Base-by-base conservation (phyloP, 2,797 vertebrate genomes). In the Enteromius mattozi region DNA sequence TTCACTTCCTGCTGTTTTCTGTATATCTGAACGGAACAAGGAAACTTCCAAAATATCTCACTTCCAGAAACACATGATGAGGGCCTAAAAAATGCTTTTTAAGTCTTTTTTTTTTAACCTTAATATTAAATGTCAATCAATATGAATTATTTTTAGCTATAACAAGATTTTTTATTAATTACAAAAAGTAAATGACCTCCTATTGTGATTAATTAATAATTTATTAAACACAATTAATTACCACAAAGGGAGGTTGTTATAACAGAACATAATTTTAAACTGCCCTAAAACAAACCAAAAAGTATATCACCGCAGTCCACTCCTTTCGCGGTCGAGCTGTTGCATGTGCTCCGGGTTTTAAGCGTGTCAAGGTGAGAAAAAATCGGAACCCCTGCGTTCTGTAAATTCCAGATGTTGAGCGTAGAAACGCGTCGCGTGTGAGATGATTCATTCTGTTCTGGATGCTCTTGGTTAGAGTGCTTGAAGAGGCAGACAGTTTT, bases 1-100 rank as follows among this genome's bases (percentile, higher is more conserved):
- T 78, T 83, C 88, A 89, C 88, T 86, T 89, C 89, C 86, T 87
- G 81, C 79, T 83, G 78, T 86, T 87, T 68, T 82, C 78, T 72
- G 63, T 75, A 82, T 49, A 35, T 81, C 24, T 87, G 65, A 78
- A 87, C 49, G 59, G 85, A 89, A 89, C 86, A 63, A 81, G 71
- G 86, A 89, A 70, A 78, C 75, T 61, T 85, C 49, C 35, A 82
- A 66, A 86, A 45, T 69, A 66, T 89, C 84, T 89, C 88, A 87
- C 84, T 89, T 87, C 88, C 79, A 87, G 81, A 89, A 85, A 74
- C 37, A 59, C 13, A 35, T 0, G 19, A 35, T 0, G 8, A 77
- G 72, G 24, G 24, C 49, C 27, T 59, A 59, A 70, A 69, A 77
- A 1, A 66, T 45, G 42, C 27, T 17, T 80, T 27, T 17, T 6